These are phyloP conservation scores for Hydropsyche betteni DNA, from an alignment of 2,888 invertebrate species.

Conservation along the genomic window DNA sequence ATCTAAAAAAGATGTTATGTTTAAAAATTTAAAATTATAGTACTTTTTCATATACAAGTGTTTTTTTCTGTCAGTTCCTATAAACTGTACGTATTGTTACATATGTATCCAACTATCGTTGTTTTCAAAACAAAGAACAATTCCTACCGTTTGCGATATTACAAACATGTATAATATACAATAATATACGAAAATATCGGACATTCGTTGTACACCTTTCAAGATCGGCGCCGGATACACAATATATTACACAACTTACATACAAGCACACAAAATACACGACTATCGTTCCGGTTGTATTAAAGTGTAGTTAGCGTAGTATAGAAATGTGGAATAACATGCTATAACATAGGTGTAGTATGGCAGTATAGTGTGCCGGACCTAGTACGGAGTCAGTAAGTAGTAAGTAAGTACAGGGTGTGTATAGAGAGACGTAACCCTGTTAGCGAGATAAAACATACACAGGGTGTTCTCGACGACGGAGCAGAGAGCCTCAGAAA, in stretches of 20 bases:
- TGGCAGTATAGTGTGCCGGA: slow-evolving; percentile 11
- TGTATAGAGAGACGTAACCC: slow-evolving; percentile 44
- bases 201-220: slow-evolving; percentile 1
- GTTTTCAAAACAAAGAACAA: too few species aligned
- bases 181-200: slow-evolving; percentile 1
- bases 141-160: too few species aligned
- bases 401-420: slow-evolving; percentile 49
- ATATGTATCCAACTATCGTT: too few species aligned
- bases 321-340: not conserved
- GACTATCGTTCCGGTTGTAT: slow-evolving; percentile 51
- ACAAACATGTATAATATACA: too few species aligned
- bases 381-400: slow-evolving; percentile 31
- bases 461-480: slow-evolving; percentile 44
- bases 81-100: too few species aligned
- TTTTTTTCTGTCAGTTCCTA: too few species aligned
- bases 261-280: slow-evolving; percentile 10
- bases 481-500: too few species aligned
- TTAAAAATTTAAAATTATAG: too few species aligned
- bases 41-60: too few species aligned
- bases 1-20: too few species aligned
- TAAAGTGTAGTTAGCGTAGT: slow-evolving; percentile 50
- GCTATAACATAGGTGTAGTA: too few species aligned
- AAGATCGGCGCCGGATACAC: slow-evolving; percentile 30
- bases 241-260: not conserved
- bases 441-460: slow-evolving; percentile 50